phyloP scores from a whole-genome alignment of 30 jellyfish, hydroid and myxozoan genomes.

The Cassiopea xamachana region DNA sequence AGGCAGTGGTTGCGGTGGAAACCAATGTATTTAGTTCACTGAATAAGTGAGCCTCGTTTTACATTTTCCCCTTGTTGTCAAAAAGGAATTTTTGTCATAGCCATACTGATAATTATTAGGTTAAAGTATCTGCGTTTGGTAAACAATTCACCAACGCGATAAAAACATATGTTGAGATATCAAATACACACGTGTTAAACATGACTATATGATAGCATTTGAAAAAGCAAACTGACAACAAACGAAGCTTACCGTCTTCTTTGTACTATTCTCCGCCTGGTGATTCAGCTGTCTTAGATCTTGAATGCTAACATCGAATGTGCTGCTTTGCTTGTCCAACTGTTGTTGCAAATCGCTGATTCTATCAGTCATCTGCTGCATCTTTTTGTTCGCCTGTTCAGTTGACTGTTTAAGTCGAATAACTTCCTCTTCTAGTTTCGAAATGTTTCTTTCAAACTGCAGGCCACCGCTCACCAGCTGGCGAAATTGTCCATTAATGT shows the following conservation, averaged over 20 bases:
- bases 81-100: too few relatives aligned
- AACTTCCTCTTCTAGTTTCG: constrained; percentile 60
- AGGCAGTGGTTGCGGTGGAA: too few relatives aligned
- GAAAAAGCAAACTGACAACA: neutral
- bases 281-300: constrained; percentile 75
- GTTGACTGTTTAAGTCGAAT: constrained; percentile 44
- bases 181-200: neutral
- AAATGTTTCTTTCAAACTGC: constrained; percentile 59
- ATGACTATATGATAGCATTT: neutral
- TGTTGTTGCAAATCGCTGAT: constrained; percentile 51
- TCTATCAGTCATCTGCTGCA: constrained; percentile 42
- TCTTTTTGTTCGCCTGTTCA: constrained; percentile 51
- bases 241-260: constrained; percentile 36
- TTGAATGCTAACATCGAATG: constrained; percentile 64
- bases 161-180: too few relatives aligned
- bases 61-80: too few relatives aligned
- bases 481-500: constrained; percentile 31
- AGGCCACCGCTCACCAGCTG: constrained; percentile 52
- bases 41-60: too few relatives aligned
- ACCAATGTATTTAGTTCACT: too few relatives aligned
- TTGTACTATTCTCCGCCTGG: constrained; percentile 51
- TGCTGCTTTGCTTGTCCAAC: constrained; percentile 37
- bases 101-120: too few relatives aligned
- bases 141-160: too few relatives aligned
- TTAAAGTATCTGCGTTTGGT: too few relatives aligned